These are phyloP conservation scores for Plumapathes pennacea DNA, from an alignment of 92 coral and sea anemone genomes.

Conservation along the genomic window DNA sequence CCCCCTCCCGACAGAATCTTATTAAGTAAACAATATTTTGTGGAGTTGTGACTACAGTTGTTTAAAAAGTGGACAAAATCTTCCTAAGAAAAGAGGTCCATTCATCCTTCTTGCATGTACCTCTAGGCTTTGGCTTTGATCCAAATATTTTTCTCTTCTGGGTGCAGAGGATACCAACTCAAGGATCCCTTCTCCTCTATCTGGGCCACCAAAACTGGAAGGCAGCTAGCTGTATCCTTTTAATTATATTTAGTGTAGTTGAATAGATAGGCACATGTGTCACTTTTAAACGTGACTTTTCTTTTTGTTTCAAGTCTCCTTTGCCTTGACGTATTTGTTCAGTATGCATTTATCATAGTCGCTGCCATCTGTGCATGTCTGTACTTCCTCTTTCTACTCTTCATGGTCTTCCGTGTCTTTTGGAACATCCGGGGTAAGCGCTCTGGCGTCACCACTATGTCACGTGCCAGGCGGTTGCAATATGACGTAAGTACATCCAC, in stretches of 20 bases:
- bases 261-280: background rate
- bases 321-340: slow-evolving; percentile 36
- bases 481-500: slow-evolving; percentile 90
- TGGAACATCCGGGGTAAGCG: slow-evolving; percentile 90
- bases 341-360: slow-evolving; percentile 86
- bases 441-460: slow-evolving; percentile 75
- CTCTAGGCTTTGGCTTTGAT: background rate
- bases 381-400: slow-evolving; percentile 85
- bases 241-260: background rate
- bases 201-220: slow-evolving; percentile 90
- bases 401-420: slow-evolving; percentile 86
- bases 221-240: slow-evolving; percentile 92
- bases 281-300: background rate
- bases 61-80: background rate
- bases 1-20: too few relatives aligned
- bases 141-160: background rate
- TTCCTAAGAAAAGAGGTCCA: too few relatives aligned
- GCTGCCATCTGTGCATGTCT: slow-evolving; percentile 86
- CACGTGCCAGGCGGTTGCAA: slow-evolving; percentile 83
- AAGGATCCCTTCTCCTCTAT: slow-evolving; percentile 90
- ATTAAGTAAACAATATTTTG: too few relatives aligned
- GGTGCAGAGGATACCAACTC: slow-evolving; percentile 88
- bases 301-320: background rate
- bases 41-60: background rate
- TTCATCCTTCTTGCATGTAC: too few relatives aligned